Conservation (phyloP, 2,888 invertebrate genomes). For the Orthonevra nobilis region DNA sequence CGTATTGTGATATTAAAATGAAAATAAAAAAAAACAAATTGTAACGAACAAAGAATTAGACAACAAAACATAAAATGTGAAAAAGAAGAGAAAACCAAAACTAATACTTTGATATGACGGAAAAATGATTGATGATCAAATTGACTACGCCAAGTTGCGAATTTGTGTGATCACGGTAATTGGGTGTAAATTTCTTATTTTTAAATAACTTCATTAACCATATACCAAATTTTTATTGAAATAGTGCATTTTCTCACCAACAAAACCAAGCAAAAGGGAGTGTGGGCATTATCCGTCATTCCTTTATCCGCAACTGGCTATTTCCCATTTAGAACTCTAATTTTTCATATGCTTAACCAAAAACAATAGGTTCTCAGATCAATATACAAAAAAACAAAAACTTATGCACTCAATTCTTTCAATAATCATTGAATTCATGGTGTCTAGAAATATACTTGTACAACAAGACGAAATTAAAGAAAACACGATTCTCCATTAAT, state of each 20-base stretch:
- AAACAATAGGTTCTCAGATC: slow-evolving; percentile 35
- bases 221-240: slow-evolving; percentile 19
- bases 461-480: slow-evolving; percentile 55
- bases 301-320: too few species aligned
- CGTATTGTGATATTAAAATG: slow-evolving; percentile 64
- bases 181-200: slow-evolving; percentile 35
- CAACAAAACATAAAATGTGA: too few species aligned
- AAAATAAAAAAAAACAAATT: slow-evolving; percentile 11
- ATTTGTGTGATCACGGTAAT: slow-evolving; percentile 54
- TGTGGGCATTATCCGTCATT: too few species aligned
- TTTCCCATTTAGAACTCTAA: slow-evolving; percentile 24
- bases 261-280: slow-evolving; percentile 14
- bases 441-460: slow-evolving; percentile 57
- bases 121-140: too few species aligned
- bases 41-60: slow-evolving; percentile 26
- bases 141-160: slow-evolving; percentile 66
- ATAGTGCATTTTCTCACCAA: slow-evolving; percentile 20
- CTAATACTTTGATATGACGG: too few species aligned
- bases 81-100: too few species aligned
- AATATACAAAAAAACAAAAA: slow-evolving; percentile 14
- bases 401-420: too few species aligned
- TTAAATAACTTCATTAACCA: too few species aligned
- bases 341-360: slow-evolving; percentile 49
- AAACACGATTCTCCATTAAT: slow-evolving; percentile 19
- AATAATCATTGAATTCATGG: slow-evolving; percentile 54